phyloP scores from a whole-genome alignment of 2,797 vertebrate species.

The Chaunax sp. region DNA sequence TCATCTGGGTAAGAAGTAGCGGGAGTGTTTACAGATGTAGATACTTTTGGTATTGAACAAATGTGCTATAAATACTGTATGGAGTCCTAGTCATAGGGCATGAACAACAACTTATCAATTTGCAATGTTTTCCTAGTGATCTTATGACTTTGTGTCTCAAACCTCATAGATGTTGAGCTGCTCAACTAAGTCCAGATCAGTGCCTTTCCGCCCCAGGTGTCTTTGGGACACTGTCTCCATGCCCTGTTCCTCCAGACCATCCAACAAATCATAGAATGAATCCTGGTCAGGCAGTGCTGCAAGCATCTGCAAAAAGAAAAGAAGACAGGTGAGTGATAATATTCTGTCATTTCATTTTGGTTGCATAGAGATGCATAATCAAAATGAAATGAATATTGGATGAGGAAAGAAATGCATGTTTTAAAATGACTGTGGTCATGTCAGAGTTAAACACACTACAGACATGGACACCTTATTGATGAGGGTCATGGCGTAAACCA shows the following conservation, averaged over 20 bases:
- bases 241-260: constrained; percentile 93
- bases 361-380: not conserved
- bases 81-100: not conserved
- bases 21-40: not conserved
- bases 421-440: too few species aligned
- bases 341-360: not conserved
- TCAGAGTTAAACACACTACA: not conserved
- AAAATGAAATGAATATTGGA: not conserved
- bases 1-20: constrained; percentile 76
- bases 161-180: constrained; percentile 98
- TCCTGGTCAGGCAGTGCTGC: constrained; percentile 94
- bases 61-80: not conserved
- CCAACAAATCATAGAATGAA: constrained; percentile 94
- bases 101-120: not conserved
- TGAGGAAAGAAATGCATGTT: too few species aligned
- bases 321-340: not conserved
- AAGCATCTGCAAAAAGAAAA: constrained; percentile 83
- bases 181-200: constrained; percentile 93
- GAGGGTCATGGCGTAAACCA: constrained; percentile 95
- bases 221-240: constrained; percentile 90
- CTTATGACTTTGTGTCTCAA: constrained; percentile 17
- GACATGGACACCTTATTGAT: constrained; percentile 90
- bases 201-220: constrained; percentile 91
- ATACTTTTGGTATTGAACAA: not conserved
- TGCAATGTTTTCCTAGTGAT: not conserved